Percentiles rank a stretch among this genome's conserved stretches.
These are phyloP conservation scores for Laspeyria flexula DNA, from an alignment of 2,888 invertebrate species.

Conservation along the genomic window DNA sequence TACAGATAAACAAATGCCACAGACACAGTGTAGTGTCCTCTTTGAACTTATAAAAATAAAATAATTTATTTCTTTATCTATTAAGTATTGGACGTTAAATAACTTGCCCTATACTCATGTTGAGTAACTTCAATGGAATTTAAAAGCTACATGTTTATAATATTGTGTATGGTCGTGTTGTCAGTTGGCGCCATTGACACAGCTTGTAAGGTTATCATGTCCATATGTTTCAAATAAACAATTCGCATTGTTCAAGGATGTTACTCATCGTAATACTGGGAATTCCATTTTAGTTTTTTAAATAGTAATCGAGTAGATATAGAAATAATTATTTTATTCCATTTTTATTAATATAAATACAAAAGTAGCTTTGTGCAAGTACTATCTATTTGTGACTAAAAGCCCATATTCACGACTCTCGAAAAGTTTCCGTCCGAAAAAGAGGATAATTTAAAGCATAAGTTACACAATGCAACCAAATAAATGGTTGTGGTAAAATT, in stretches of 20 bases:
- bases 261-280: conserved; percentile 9
- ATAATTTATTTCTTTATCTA: not conserved
- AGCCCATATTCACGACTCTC: too few relatives aligned
- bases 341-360: too few relatives aligned
- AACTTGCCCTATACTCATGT: conserved; percentile 58
- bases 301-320: too few relatives aligned
- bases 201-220: conserved; percentile 38
- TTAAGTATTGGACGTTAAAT: conserved; percentile 30
- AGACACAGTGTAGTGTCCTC: conserved; percentile 12
- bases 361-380: too few relatives aligned
- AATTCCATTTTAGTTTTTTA: not conserved
- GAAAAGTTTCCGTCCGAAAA: too few relatives aligned
- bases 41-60: conserved; percentile 13
- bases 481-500: too few relatives aligned
- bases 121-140: conserved; percentile 61
- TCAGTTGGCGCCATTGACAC: conserved; percentile 56
- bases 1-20: conserved; percentile 1
- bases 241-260: conserved; percentile 8
- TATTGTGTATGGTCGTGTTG: conserved; percentile 50
- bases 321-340: too few relatives aligned
- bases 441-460: too few relatives aligned
- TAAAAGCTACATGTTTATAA: conserved; percentile 39
- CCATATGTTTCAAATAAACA: conserved; percentile 16
- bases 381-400: too few relatives aligned
- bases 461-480: too few relatives aligned